These are phyloP conservation scores for Gonocerus acuteangulatus DNA, from an alignment of 2,888 invertebrate genomes.

Conservation along the genomic window DNA sequence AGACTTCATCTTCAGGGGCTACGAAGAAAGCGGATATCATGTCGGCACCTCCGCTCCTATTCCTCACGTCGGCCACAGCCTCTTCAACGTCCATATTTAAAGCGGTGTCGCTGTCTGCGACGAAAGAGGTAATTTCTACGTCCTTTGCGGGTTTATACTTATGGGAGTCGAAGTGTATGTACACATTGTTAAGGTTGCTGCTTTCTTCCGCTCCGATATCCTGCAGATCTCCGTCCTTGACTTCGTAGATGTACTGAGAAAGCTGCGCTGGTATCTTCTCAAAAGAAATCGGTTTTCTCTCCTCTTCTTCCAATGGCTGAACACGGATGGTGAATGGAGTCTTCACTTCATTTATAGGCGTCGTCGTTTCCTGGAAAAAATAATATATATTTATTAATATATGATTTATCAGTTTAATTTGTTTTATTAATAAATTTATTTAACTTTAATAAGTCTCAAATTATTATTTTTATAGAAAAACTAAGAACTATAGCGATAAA, in stretches of 20 bases:
- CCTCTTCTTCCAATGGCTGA: not conserved
- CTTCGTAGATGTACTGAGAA: constrained; percentile 27
- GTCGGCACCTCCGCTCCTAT: constrained; percentile 29
- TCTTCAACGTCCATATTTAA: constrained; percentile 30
- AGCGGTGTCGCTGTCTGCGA: constrained; percentile 36
- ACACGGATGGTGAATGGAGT: not conserved
- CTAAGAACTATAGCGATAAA: no score
- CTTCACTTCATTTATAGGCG: not conserved
- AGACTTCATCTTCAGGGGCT: constrained; percentile 35
- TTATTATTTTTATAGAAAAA: no score
- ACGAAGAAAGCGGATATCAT: constrained; percentile 38
- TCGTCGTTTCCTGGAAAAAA: not conserved
- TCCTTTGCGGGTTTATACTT: constrained; percentile 26
- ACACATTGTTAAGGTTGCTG: constrained; percentile 19
- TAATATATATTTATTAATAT: no score
- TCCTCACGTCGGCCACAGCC: constrained; percentile 9
- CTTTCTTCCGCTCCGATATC: constrained; percentile 32
- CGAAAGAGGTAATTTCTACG: constrained; percentile 35
- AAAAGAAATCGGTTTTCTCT: not conserved
- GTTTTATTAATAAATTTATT: no score
- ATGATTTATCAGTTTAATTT: no score
- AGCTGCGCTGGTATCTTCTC: not conserved
- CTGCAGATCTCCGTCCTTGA: constrained; percentile 26
- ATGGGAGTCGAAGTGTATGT: constrained; percentile 29
- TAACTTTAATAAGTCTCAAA: no score